Evolutionary conservation across 2,797 vertebrate species (phyloP).

Genomic region (Hoplostethus mediterraneus): DNA sequence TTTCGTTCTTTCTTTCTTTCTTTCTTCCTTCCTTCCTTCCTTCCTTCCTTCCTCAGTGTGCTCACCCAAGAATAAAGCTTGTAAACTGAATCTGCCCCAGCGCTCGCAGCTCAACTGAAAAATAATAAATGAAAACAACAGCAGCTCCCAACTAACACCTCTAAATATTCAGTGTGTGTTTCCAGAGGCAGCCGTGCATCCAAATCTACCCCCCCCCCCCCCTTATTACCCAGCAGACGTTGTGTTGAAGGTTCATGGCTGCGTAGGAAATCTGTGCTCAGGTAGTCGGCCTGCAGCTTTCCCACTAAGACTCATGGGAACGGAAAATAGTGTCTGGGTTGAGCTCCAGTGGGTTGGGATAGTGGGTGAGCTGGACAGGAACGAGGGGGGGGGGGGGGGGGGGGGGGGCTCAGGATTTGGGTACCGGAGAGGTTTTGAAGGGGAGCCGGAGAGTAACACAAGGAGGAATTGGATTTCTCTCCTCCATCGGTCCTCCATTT

Average conservation of each 20-base stretch:
- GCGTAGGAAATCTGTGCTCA: constrained; percentile 44
- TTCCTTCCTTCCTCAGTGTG: constrained; percentile 4
- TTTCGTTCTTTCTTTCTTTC: constrained; percentile 13
- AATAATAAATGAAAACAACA: background rate
- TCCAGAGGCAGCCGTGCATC: constrained; percentile 36
- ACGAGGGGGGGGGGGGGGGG: background rate
- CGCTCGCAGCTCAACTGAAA: background rate
- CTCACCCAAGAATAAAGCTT: no score
- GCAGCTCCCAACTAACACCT: constrained; percentile 16
- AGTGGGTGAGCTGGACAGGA: constrained; percentile 29
- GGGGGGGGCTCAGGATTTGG: no score
- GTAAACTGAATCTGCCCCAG: background rate
- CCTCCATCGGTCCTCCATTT: constrained; percentile 6
- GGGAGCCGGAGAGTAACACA: background rate
- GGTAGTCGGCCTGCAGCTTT: constrained; percentile 33
- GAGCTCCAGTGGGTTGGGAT: constrained; percentile 36
- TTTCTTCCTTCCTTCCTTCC: constrained; percentile 10
- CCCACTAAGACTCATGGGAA: constrained; percentile 35
- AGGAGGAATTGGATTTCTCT: constrained; percentile 19
- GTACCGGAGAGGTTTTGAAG: no score
- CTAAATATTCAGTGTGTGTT: constrained; percentile 32
- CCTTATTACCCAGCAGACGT: constrained; percentile 36
- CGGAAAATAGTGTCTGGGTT: constrained; percentile 25
- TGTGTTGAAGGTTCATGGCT: constrained; percentile 33
- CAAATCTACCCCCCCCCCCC: constrained; percentile 34